A percentile compares a stretch with the other conserved stretches of the same genome.
phyloP scores from a whole-genome alignment of 2,113 vertebrate genomes.

The Fregata magnificens region DNA sequence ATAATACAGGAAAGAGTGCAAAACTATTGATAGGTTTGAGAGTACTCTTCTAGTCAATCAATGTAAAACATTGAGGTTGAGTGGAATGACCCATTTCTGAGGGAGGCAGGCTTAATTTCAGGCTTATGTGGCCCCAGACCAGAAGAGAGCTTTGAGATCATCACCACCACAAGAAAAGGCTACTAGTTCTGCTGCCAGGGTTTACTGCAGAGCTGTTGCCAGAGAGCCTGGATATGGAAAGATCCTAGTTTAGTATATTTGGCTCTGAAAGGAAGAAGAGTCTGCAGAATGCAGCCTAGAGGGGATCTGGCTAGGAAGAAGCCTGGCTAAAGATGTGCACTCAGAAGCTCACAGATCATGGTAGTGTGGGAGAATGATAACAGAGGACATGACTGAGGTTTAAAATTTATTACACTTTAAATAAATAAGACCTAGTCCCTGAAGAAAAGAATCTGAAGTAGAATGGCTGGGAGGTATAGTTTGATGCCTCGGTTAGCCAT shows the following conservation, averaged over 20 bases:
- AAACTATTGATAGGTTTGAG: neutral
- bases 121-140: neutral
- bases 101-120: neutral
- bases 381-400: neutral
- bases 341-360: neutral
- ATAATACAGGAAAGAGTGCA: neutral
- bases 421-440: neutral
- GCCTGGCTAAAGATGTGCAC: neutral
- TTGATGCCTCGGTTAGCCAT: neutral
- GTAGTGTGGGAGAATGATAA: neutral
- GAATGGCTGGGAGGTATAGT: neutral
- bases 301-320: neutral
- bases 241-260: neutral
- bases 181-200: neutral
- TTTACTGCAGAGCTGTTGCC: neutral
- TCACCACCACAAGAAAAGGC: neutral
- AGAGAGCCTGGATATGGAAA: neutral
- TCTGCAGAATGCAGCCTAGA: neutral
- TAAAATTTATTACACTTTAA: neutral
- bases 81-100: neutral
- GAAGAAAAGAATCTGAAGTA: neutral
- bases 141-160: neutral
- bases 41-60: neutral
- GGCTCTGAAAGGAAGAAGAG: neutral
- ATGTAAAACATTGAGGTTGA: neutral